phyloP scores from a whole-genome alignment of 2,797 vertebrate species.

The Sparidentex hasta region DNA sequence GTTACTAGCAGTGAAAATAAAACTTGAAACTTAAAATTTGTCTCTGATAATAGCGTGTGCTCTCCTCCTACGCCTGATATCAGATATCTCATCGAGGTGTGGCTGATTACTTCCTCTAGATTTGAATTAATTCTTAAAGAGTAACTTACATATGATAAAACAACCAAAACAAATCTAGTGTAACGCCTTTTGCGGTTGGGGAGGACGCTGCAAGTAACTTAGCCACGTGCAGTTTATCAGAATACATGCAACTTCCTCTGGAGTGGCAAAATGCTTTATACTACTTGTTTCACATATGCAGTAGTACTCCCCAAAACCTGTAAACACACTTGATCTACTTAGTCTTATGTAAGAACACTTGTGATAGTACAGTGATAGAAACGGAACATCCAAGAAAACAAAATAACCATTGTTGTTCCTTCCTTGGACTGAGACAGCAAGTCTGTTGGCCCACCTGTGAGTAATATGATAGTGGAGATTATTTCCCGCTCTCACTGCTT shows the following conservation, averaged over 20 bases:
- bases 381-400: background rate
- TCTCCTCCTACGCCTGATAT: background rate
- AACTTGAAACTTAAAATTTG: too few relatives aligned
- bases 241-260: too few relatives aligned
- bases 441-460: background rate
- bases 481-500: conserved; percentile 1
- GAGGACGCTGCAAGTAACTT: too few relatives aligned
- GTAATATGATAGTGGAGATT: background rate
- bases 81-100: background rate
- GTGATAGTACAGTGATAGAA: background rate
- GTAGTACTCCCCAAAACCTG: too few relatives aligned
- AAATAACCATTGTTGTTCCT: background rate
- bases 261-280: too few relatives aligned
- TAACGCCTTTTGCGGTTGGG: too few relatives aligned
- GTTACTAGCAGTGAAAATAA: background rate
- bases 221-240: too few relatives aligned
- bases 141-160: too few relatives aligned
- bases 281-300: too few relatives aligned
- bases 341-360: background rate
- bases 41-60: background rate
- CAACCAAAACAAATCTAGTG: too few relatives aligned
- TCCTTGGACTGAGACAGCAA: background rate
- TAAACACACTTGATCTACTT: too few relatives aligned
- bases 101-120: background rate
- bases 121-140: background rate